These are phyloP conservation scores for Clytia hemisphaerica DNA, from an alignment of 30 jellyfish, hydroid and myxozoan species.

Conservation along the genomic window DNA sequence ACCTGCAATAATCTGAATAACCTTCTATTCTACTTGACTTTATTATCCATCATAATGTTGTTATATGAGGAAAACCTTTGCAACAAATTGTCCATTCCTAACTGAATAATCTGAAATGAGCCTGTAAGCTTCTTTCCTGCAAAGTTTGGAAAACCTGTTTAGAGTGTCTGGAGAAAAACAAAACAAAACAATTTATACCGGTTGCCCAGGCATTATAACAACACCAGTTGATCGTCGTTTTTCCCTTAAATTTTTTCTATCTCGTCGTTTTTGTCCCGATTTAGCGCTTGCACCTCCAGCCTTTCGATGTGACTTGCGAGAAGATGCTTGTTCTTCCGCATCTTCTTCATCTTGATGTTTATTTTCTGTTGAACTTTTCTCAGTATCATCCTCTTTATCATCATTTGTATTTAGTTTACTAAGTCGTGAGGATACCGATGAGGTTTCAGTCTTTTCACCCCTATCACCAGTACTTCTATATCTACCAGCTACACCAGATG, in stretches of 20 bases:
- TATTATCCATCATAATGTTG: too few species aligned
- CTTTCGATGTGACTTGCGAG: background rate
- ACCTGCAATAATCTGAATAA: too few species aligned
- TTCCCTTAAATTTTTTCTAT: constrained; percentile 74
- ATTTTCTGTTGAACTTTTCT: constrained; percentile 17
- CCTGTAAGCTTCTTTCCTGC: background rate
- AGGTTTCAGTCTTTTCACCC: constrained; percentile 17
- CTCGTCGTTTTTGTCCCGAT: constrained; percentile 63
- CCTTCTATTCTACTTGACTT: too few species aligned
- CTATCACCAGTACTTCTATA: constrained; percentile 16
- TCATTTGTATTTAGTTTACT: constrained; percentile 52
- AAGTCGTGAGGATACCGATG: constrained; percentile 48
- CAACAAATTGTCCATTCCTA: too few species aligned
- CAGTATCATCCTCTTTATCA: constrained; percentile 34
- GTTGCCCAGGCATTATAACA: constrained; percentile 77
- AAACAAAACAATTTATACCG: constrained; percentile 5
- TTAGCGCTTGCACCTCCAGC: constrained; percentile 64
- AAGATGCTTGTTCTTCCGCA: constrained; percentile 8
- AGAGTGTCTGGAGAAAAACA: background rate
- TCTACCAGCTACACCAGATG: constrained; percentile 2
- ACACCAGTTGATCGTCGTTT: constrained; percentile 93
- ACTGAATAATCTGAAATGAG: too few species aligned
- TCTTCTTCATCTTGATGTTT: constrained; percentile 33
- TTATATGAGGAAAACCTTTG: too few species aligned
- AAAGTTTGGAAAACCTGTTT: background rate